Evolutionary conservation across 2,888 invertebrate genomes (phyloP), one percentile per base, ranked within the genome.

Genomic region (Melinaea menophilus): DNA sequence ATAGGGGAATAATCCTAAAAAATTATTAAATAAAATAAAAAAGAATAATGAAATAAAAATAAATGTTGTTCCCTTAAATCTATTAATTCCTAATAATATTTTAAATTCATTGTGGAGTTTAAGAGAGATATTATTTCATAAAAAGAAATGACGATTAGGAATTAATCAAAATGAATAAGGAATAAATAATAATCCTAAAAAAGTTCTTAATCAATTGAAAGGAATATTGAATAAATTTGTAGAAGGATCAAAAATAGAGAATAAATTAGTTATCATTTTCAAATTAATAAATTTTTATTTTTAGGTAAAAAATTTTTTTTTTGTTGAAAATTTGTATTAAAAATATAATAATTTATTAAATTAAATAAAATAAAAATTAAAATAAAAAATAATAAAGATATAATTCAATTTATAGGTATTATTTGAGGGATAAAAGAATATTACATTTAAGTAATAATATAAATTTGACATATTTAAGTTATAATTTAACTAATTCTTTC

Each of bases 341-440:
- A 70, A 76, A 84, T 82, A 77, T 83, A 92, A 81, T 90, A 92
- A 82, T 92, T 92, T 83, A 91, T 75, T 72, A 86, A 82, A 80
- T 88, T 91, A 82, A 92, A 41, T 88, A 74, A 91, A 72, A 70
- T 92, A 73, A 79, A 92, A 90, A 73, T 85, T 81, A 33, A 69
- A 35, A 69, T 84, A 71, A 77, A 83, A 82, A 66, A 89, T 81
- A 72, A 85, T 76, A 78, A 89, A 87, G 91, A 84, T 9, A 41
- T 2, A 86, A 88, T 84, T 92, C 88, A 88, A 68, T 87, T 91
- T 82, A 94, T 85, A 5, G 94, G 93, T 48, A 92, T 90, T 93
- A 94, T 93, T 92, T 94, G 94, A 63, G 94, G 94, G 0, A 94
- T 93, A 83, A 92, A 93, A 92, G 92, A 92, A 92, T 93, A 93